These are phyloP conservation scores for Nomada ruficornis DNA, from an alignment of 2,888 invertebrate genomes.

Conservation along the genomic window DNA sequence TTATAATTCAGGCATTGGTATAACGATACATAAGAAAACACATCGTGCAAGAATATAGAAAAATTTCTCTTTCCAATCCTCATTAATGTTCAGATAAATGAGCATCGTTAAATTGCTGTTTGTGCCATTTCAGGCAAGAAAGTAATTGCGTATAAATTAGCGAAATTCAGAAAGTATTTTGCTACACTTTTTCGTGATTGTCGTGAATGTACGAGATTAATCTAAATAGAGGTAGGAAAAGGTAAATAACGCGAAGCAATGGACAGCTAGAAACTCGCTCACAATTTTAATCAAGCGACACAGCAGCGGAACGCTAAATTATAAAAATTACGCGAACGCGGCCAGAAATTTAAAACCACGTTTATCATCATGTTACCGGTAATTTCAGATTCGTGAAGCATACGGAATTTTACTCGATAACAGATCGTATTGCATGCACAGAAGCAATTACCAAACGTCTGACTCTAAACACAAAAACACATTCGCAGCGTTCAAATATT, in stretches of 20 bases:
- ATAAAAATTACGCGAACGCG: neutral
- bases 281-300: neutral
- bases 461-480: too few relatives aligned
- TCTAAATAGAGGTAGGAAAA: too few relatives aligned
- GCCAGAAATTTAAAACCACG: neutral
- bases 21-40: neutral
- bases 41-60: too few relatives aligned
- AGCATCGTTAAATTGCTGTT: slow-evolving; percentile 2
- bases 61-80: neutral
- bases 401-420: slow-evolving; percentile 25
- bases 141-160: neutral
- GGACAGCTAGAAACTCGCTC: neutral
- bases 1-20: neutral
- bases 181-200: neutral
- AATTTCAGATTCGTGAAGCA: slow-evolving; percentile 21
- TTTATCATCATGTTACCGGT: slow-evolving; percentile 1
- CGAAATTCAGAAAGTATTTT: neutral
- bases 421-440: slow-evolving; percentile 21
- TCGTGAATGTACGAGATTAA: too few relatives aligned
- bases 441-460: slow-evolving; percentile 4
- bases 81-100: neutral
- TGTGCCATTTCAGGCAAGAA: neutral
- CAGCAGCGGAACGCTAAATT: neutral
- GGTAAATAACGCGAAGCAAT: too few relatives aligned
- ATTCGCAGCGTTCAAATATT: too few relatives aligned